phyloP scores from a whole-genome alignment of 2,797 vertebrate genomes.

The Pygocentrus nattereri region DNA sequence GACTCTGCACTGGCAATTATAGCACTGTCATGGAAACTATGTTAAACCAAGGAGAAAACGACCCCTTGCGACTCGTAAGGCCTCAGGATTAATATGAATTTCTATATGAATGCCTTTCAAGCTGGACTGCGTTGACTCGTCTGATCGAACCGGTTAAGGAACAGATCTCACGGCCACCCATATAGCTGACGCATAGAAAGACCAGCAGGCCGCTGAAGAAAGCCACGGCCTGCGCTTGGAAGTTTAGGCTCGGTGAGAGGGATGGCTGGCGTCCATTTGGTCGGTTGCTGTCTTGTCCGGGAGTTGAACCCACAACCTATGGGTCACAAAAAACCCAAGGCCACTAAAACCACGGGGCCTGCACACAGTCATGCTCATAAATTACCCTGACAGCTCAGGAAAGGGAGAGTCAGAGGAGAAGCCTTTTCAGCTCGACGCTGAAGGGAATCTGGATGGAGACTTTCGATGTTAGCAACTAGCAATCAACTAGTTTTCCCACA shows the following conservation, averaged over 20 bases:
- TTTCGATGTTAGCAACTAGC: constrained; percentile 6
- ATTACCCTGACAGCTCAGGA: constrained; percentile 63
- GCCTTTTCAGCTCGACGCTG: constrained; percentile 15
- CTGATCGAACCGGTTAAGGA: neutral
- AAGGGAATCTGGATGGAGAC: constrained; percentile 18
- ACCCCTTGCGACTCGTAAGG: constrained; percentile 33
- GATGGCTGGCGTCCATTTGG: constrained; percentile 66
- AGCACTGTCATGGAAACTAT: constrained; percentile 60
- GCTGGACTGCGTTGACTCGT: neutral
- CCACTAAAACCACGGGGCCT: constrained; percentile 70
- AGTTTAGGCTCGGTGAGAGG: constrained; percentile 57
- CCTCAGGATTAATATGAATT: neutral
- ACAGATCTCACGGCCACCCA: neutral
- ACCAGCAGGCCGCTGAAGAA: neutral
- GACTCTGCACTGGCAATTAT: constrained; percentile 61
- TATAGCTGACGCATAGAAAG: neutral
- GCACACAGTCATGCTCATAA: constrained; percentile 37
- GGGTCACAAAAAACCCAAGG: constrained; percentile 72
- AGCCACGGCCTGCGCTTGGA: constrained; percentile 22
- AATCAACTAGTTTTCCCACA: constrained; percentile 33
- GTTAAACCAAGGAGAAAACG: constrained; percentile 69
- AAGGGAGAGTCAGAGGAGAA: constrained; percentile 57
- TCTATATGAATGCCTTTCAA: neutral
- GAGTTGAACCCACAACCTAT: constrained; percentile 74
- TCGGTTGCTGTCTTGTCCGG: constrained; percentile 66